Conservation (phyloP, 2,888 invertebrate genomes). For the Meteorus cinctellus region DNA sequence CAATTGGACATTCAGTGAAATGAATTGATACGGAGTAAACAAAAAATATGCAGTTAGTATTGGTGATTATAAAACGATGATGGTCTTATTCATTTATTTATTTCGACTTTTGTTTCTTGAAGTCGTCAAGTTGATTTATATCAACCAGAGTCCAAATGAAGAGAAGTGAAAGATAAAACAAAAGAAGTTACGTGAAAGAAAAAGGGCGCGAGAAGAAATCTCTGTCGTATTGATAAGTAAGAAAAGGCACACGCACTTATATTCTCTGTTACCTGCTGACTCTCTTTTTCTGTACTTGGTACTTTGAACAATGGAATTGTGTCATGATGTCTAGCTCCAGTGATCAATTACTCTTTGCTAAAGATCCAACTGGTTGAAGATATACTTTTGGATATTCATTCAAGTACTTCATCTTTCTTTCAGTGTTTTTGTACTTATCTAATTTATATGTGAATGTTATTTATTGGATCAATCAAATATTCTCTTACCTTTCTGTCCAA, state of each 20-base stretch:
- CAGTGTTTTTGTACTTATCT: not conserved
- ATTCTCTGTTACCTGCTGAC: not conserved
- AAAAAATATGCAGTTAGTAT: not conserved
- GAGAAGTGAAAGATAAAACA: not conserved
- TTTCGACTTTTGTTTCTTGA: not conserved
- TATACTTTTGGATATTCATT: not conserved
- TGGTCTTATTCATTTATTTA: not conserved
- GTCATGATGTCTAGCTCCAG: slow-evolving; percentile 70
- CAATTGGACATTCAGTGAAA: not conserved
- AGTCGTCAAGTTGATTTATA: slow-evolving; percentile 65
- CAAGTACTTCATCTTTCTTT: not conserved
- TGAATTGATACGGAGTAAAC: not conserved
- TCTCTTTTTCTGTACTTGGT: slow-evolving; percentile 35
- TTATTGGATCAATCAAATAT: slow-evolving; percentile 37
- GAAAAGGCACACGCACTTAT: not conserved
- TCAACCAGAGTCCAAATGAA: slow-evolving; percentile 45
- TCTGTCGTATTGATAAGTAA: not conserved
- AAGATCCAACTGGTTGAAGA: not conserved
- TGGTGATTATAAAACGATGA: not conserved
- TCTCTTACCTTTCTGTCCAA: slow-evolving; percentile 89
- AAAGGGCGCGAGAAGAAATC: not conserved
- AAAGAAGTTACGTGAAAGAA: slow-evolving; percentile 14
- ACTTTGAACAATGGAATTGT: slow-evolving; percentile 72
- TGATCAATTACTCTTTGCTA: slow-evolving; percentile 68
- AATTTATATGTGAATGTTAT: not conserved